Evolutionary conservation across 1,140 invertebrate genomes (phyloP), one percentile per base, ranked within the genome.

Genomic region (Latrodectus geometricus): DNA sequence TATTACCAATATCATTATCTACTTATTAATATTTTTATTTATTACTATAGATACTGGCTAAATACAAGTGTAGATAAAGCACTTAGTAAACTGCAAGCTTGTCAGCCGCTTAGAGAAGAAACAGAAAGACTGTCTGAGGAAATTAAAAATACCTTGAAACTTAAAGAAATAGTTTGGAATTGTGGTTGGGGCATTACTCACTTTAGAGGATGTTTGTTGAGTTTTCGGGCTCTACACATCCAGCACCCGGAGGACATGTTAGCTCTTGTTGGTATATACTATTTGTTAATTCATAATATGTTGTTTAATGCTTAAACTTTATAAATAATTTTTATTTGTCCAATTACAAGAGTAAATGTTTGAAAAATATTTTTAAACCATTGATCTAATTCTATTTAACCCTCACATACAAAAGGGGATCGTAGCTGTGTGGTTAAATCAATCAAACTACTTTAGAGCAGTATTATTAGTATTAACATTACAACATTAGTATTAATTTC

Each of bases 161-260:
- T 96, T 0, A 92, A 91, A 54, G 92, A 94, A 86, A 92, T 95
- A 0, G 90, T 92, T 50, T 96, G 95, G 93, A 95, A 97, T 87
- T 96, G 95, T 90, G 96, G 96, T 15, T 97, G 96, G 96, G 96
- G 97, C 89, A 94, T 95, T 35, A 94, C 94, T 87, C 96, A 97
- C 90, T 96, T 96, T 89, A 92, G 95, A 88, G 96, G 96, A 20
- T 96, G 95, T 89, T 91, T 97, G 1, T 94, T 95, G 89, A 95
- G 95, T 89, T 88, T 91, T 1, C 72, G 73, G 78, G 93, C 94
- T 7, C 91, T 97, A 20, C 92, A 93, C 1, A 91, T 93, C 75
- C 95, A 96, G 88, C 94, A 96, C 92, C 91, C 94, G 0, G 92
- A 94, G 70, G 91, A 93, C 81, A 94, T 96, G 93, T 82, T 91